Evolutionary conservation across 2,797 vertebrate genomes (phyloP), one percentile per base, ranked within the genome.

Genomic region (Typhlichthys subterraneus): DNA sequence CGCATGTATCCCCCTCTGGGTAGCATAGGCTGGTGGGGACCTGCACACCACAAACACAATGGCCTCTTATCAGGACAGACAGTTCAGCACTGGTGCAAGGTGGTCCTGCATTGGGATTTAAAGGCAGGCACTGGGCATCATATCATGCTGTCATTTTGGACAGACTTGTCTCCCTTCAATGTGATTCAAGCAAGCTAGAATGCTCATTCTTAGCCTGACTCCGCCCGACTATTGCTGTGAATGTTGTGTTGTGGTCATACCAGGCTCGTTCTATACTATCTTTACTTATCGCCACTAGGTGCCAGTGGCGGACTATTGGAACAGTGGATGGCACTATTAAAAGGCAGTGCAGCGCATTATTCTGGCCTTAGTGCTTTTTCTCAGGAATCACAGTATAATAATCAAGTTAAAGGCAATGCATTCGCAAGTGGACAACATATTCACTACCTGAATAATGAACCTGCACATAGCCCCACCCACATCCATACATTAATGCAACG

Each of bases 1-100:
- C 95, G 95, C 81, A 96, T 94, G 90, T 96, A 96, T 5, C 95
- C 91, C 0, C 94, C 89, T 70, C 94, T 88, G 7, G 94, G 91
- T 56, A 90, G 69, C 0, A 90, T 64, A 12, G 92, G 92, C 51
- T 93, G 90, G 65, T 94, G 93, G 60, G 94, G 92, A 84, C 94
- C 96, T 97, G 79, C 3, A 1, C 55, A 53, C 4, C 64, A 78
- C 48, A 82, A 58, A 69, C 12, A 79, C 12, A 50, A 0, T 0
- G 0, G 45, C 3, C 15, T 45, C 12, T 69, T 47, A 69, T 4
- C 10, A 47, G 59, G 6, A 52, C 45, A 12, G 15, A 38, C 33
- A 38, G 33, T 38, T 7, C 8, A 38, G 8, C 9, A 38, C 33
- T 38, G 33, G 8, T 38, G 6, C 33, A 38, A 38, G 33, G 33